These are phyloP conservation scores for Pterois miles DNA, from an alignment of 2,797 vertebrate genomes.

Conservation along the genomic window DNA sequence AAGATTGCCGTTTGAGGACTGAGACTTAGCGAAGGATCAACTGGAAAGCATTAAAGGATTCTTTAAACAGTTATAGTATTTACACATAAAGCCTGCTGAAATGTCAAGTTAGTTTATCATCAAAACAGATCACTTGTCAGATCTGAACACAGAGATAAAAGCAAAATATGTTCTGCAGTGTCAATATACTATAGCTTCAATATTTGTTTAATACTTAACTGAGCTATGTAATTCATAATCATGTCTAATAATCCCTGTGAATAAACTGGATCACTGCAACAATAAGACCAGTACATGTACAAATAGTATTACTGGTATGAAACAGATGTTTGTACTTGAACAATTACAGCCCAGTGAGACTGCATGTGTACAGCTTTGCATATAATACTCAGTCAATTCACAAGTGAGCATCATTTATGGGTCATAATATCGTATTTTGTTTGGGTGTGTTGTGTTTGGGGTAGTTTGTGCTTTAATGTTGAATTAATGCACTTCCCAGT, in stretches of 20 bases:
- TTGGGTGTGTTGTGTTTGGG: too few species aligned
- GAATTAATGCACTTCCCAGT: neutral
- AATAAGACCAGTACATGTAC: neutral
- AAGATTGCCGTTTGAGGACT: too few species aligned
- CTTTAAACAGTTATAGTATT: neutral
- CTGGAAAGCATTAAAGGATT: neutral
- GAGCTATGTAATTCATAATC: neutral
- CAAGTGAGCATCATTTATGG: too few species aligned
- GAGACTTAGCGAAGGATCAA: neutral
- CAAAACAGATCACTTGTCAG: neutral
- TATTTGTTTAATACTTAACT: neutral
- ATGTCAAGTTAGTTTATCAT: neutral
- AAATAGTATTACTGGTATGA: neutral
- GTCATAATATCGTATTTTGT: too few species aligned
- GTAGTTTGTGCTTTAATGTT: too few species aligned
- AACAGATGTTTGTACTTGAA: neutral
- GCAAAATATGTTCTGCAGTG: neutral
- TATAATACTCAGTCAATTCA: too few species aligned
- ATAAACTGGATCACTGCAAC: neutral
- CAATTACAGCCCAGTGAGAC: neutral
- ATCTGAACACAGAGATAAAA: neutral
- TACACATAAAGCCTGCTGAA: neutral
- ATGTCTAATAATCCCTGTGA: too few species aligned
- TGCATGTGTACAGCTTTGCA: too few species aligned
- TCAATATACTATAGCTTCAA: neutral